Conservation (phyloP, 2,113 vertebrate genomes). For the Uria lomvia region DNA sequence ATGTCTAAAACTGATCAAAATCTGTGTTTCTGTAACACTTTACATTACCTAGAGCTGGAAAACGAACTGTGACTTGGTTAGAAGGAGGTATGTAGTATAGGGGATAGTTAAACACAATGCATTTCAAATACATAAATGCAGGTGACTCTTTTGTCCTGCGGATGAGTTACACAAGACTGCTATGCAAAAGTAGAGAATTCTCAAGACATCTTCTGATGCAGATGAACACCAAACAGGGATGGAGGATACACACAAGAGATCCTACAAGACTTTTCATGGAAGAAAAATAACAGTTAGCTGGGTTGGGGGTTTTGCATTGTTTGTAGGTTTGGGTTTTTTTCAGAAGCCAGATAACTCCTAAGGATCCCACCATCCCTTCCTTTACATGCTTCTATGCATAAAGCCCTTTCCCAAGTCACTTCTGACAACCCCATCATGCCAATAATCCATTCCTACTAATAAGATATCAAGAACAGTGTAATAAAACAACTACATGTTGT, state of each 20-base stretch:
- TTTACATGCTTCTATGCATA: background rate
- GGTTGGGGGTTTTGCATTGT: fast-evolving
- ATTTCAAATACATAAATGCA: background rate
- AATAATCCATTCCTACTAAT: background rate
- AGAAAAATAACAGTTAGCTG: background rate
- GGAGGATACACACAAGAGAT: background rate
- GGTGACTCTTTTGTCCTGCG: background rate
- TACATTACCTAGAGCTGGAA: background rate
- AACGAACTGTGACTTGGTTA: background rate
- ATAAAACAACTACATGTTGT: background rate
- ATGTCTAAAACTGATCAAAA: background rate
- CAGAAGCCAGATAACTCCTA: background rate
- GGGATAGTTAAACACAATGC: background rate
- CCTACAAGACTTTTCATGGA: background rate
- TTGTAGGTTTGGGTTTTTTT: background rate
- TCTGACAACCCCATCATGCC: background rate
- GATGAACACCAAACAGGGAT: background rate
- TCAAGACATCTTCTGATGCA: background rate
- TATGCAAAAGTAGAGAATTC: background rate
- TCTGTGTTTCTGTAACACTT: background rate
- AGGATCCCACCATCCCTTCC: background rate
- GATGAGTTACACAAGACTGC: background rate
- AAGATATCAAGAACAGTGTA: background rate
- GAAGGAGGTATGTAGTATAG: background rate
- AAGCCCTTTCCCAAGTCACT: background rate